Percentiles rank a stretch among this genome's conserved stretches.
phyloP scores from a whole-genome alignment of 2,888 invertebrate genomes.

The Opisthograptis luteolata region DNA sequence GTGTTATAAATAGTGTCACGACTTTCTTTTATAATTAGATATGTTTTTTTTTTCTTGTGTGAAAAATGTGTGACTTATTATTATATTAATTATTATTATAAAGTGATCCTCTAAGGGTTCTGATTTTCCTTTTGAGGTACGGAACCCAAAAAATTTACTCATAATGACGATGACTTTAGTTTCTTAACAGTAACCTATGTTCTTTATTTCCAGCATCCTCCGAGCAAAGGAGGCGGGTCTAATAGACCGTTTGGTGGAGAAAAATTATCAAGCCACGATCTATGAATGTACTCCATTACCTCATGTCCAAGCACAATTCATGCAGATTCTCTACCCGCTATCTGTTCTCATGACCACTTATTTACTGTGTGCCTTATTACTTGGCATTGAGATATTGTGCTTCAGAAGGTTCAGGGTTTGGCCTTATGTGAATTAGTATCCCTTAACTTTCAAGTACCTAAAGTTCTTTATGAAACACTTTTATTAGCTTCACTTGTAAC shows the following conservation, averaged over 20 bases:
- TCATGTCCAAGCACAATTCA: slow-evolving; percentile 21
- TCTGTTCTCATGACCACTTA: slow-evolving; percentile 16
- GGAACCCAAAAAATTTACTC: background rate
- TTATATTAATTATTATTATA: no score
- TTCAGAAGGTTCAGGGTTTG: slow-evolving; percentile 16
- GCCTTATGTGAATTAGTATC: slow-evolving; percentile 29
- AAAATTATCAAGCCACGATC: background rate
- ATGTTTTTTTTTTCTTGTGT: no score
- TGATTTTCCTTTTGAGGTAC: no score
- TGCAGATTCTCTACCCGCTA: slow-evolving; percentile 24
- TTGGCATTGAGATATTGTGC: slow-evolving; percentile 20
- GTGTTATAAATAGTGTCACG: no score
- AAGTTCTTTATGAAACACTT: no score
- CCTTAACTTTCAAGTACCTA: no score
- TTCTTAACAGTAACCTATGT: background rate
- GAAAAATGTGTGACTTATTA: no score
- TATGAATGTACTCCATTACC: slow-evolving; percentile 20
- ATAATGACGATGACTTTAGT: background rate
- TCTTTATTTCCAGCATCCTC: slow-evolving; percentile 22
- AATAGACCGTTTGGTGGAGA: slow-evolving; percentile 8
- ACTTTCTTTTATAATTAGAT: no score
- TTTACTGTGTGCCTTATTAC: slow-evolving; percentile 17
- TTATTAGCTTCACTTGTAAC: no score
- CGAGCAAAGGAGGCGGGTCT: slow-evolving; percentile 30
- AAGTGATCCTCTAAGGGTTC: no score